Conservation (phyloP, 2,888 invertebrate genomes). For the Protula sp. region DNA sequence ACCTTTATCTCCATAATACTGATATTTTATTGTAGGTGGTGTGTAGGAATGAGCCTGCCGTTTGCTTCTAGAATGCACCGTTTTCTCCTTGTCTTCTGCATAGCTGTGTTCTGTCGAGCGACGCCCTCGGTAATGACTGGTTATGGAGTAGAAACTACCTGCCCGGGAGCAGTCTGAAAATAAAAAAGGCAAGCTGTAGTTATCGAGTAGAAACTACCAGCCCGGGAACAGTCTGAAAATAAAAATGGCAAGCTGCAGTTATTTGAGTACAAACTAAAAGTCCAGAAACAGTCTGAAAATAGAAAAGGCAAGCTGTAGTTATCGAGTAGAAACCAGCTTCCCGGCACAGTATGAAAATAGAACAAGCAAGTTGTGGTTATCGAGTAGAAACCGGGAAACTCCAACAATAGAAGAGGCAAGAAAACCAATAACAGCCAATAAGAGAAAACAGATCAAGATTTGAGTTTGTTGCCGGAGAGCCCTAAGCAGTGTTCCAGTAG, state of each 20-base stretch:
- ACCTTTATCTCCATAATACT: too few species aligned
- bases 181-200: constrained; percentile 23
- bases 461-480: too few species aligned
- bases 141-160: constrained; percentile 49
- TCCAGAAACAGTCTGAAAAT: constrained; percentile 48
- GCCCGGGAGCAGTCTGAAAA: constrained; percentile 50
- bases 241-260: not conserved
- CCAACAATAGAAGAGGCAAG: constrained; percentile 29
- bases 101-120: constrained; percentile 33
- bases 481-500: too few species aligned
- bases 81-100: too few species aligned
- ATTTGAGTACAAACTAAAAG: constrained; percentile 46
- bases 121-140: constrained; percentile 40
- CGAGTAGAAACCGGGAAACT: constrained; percentile 50
- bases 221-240: constrained; percentile 48
- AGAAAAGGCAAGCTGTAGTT: constrained; percentile 23
- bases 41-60: too few species aligned
- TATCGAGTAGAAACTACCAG: constrained; percentile 49
- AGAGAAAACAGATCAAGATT: too few species aligned
- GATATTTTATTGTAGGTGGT: too few species aligned
- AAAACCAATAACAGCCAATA: not conserved
- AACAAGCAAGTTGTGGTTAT: not conserved
- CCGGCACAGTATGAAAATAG: constrained; percentile 45
- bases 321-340: constrained; percentile 50
- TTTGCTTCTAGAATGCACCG: too few species aligned